Evolutionary conservation across 2,888 invertebrate genomes (phyloP), one percentile per base, ranked within the genome.

Genomic region (Maniola hyperantus): DNA sequence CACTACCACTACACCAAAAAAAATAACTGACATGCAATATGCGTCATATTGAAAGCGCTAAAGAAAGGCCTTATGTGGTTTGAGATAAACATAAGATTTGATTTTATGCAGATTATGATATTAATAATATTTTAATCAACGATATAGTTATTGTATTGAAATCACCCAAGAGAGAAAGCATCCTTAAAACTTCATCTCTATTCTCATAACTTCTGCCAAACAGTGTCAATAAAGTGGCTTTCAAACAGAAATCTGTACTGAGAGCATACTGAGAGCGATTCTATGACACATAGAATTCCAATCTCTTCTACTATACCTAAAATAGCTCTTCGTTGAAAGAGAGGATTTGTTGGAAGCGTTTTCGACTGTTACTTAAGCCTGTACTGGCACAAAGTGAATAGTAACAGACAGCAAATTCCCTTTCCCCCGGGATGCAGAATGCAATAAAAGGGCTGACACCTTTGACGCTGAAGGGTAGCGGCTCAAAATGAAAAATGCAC

Each of bases 401-500:
- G 42, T 11, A 6, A 13, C n/a, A 26, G 20, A n/a, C 26, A 11
- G 64, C 48, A 11, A 39, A 26, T 44, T 39, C 39, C 26, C 44
- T 48, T 36, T 36, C 50, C 18, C n/a, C 39, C 64, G 50, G 50
- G 34, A 58, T 54, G 44, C 44, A 46, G 53, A 44, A 63, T 44
- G 63, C 63, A 63, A 63, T 63, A 54, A 51, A 20, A 48, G 34
- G 26, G 53, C 50, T n/a, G 36, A n/a, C 64, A 64, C 64, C 57
- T 62, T 48, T 48, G 59, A 48, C 6, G 48, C 11, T 26, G 20
- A 48, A 15, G 26, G 58, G 39, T 50, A 46, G 44, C 18, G 39
- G 44, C 46, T 46, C 46, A 48, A 67, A 55, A 68, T 46, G 68
- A 68, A 67, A 67, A 63, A 63, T 65, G 58, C 61, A 62, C 62